Evolutionary conservation across 2,113 vertebrate species (phyloP).

Genomic region (Sylvietta virens): DNA sequence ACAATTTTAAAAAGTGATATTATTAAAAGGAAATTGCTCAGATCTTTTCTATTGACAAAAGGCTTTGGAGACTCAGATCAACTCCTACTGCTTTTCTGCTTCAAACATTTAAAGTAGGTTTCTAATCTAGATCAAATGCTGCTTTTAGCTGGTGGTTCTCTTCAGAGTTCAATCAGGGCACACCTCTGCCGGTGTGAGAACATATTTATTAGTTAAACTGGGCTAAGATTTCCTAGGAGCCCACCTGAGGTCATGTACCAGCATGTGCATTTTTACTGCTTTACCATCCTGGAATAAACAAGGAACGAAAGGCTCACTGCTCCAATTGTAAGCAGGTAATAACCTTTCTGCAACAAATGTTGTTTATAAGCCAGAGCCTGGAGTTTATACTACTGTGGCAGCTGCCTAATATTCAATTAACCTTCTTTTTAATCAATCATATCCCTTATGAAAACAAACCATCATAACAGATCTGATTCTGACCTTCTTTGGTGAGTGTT

Average conservation of each 20-base stretch:
- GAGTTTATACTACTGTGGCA: not conserved
- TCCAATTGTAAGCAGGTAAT: not conserved
- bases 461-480: not conserved
- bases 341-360: not conserved
- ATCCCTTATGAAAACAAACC: not conserved
- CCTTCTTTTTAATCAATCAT: conserved; percentile 18
- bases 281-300: not conserved
- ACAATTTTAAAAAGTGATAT: not conserved
- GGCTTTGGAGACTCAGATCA: not conserved
- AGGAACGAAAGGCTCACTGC: not conserved
- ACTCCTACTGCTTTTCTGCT: not conserved
- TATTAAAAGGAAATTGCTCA: conserved; percentile 14
- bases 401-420: conserved; percentile 33
- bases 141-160: conserved; percentile 13
- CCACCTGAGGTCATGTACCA: not conserved
- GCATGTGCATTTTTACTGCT: not conserved
- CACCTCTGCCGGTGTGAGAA: not conserved
- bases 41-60: not conserved
- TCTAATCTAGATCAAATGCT: conserved; percentile 28
- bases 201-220: conserved; percentile 7
- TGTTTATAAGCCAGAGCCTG: conserved; percentile 8
- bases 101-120: conserved; percentile 7
- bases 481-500: not conserved
- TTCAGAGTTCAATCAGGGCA: not conserved
- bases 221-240: conserved; percentile 11